Evolutionary conservation across 2,888 invertebrate genomes (phyloP).

Genomic region (Idaea biselata): DNA sequence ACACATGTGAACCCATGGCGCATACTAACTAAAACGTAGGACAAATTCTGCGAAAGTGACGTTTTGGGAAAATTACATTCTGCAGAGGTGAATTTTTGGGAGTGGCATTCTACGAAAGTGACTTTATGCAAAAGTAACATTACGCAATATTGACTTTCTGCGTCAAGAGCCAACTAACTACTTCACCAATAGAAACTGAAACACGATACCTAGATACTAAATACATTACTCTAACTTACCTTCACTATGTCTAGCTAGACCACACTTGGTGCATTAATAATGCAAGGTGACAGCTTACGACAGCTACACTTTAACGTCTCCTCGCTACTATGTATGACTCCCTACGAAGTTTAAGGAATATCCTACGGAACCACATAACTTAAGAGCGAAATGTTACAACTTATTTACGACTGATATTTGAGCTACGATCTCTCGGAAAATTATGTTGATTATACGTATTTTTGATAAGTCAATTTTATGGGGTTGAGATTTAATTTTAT

Average conservation of each 20-base stretch:
- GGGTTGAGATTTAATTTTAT: not conserved
- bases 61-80: too few species aligned
- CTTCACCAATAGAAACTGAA: too few species aligned
- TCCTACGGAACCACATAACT: not conserved
- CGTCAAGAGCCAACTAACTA: too few species aligned
- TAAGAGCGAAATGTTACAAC: not conserved
- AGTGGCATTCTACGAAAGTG: too few species aligned
- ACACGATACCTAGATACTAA: too few species aligned
- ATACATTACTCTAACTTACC: too few species aligned
- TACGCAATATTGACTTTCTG: too few species aligned
- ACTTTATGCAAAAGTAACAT: too few species aligned
- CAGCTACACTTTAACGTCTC: not conserved
- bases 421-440: not conserved
- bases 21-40: too few species aligned
- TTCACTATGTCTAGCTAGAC: not conserved
- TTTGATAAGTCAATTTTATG: not conserved
- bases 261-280: not conserved
- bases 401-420: not conserved
- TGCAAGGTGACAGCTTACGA: not conserved
- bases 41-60: too few species aligned
- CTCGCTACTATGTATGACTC: not conserved
- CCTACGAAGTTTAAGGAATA: not conserved
- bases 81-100: too few species aligned
- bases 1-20: too few species aligned
- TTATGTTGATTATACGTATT: not conserved